phyloP scores from a whole-genome alignment of 2,888 invertebrate species.

The Polia nebulosa region DNA sequence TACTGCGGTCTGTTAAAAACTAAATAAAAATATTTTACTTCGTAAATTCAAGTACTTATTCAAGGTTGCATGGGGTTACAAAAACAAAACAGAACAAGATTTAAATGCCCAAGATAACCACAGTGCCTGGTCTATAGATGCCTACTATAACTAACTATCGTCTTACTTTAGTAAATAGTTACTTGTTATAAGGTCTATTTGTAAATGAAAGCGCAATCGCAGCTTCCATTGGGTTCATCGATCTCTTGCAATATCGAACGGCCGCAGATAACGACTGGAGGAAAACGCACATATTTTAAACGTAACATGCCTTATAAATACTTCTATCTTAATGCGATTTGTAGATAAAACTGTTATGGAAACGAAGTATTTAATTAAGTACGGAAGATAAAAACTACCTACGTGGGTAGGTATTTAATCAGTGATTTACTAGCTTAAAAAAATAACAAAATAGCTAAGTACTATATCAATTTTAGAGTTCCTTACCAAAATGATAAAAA shows the following conservation, averaged over 20 bases:
- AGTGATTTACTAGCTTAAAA: slow-evolving; percentile 6
- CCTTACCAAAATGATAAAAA: not conserved
- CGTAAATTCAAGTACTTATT: not conserved
- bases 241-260: slow-evolving; percentile 11
- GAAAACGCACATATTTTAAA: not conserved
- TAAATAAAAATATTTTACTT: not conserved
- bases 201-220: not conserved
- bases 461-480: not conserved
- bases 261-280: not conserved
- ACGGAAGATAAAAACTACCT: slow-evolving; percentile 9
- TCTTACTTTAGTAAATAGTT: not conserved
- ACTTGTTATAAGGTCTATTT: not conserved
- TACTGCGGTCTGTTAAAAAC: too few species aligned
- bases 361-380: slow-evolving; percentile 3
- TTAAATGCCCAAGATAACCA: not conserved
- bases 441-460: not conserved
- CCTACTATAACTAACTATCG: not conserved
- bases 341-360: slow-evolving; percentile 22
- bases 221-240: slow-evolving; percentile 9
- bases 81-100: not conserved
- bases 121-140: not conserved
- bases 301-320: too few species aligned
- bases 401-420: not conserved
- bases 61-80: not conserved
- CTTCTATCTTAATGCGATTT: slow-evolving; percentile 29